These are phyloP conservation scores for Sphaeridia pumilis DNA, from an alignment of 2,888 invertebrate genomes.

Conservation along the genomic window DNA sequence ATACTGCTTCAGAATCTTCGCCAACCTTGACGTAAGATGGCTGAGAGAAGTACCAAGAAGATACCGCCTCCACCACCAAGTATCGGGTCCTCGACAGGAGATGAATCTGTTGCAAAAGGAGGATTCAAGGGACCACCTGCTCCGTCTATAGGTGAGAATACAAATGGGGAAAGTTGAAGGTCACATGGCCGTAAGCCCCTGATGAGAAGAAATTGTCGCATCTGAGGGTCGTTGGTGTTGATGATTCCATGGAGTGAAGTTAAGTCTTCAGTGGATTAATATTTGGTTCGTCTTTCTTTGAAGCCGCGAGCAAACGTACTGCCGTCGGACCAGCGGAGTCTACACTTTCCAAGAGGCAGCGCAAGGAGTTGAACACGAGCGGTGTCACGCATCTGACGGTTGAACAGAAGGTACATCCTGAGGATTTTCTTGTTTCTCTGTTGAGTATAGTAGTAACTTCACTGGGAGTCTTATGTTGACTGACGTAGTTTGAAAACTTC, in stretches of 20 bases:
- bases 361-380: conserved; percentile 4
- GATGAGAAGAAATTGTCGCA: too few species aligned
- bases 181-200: too few species aligned
- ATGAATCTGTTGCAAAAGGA: not conserved
- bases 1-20: conserved; percentile 46
- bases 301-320: not conserved
- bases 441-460: not conserved
- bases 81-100: conserved; percentile 13
- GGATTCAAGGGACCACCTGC: conserved; percentile 6
- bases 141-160: conserved; percentile 10
- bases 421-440: not conserved
- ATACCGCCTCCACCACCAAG: conserved; percentile 12
- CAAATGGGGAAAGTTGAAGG: too few species aligned
- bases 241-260: too few species aligned
- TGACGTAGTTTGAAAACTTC: too few species aligned
- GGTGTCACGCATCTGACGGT: conserved; percentile 1
- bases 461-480: not conserved
- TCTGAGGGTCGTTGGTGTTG: too few species aligned
- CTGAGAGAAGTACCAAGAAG: not conserved
- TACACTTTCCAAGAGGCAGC: not conserved
- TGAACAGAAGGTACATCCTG: conserved; percentile 12
- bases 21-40: not conserved
- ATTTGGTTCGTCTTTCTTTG: too few species aligned
- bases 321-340: not conserved
- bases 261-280: too few species aligned